Base-by-base conservation (phyloP, 2,113 vertebrate genomes). In the Anarrhichthys ocellatus region DNA sequence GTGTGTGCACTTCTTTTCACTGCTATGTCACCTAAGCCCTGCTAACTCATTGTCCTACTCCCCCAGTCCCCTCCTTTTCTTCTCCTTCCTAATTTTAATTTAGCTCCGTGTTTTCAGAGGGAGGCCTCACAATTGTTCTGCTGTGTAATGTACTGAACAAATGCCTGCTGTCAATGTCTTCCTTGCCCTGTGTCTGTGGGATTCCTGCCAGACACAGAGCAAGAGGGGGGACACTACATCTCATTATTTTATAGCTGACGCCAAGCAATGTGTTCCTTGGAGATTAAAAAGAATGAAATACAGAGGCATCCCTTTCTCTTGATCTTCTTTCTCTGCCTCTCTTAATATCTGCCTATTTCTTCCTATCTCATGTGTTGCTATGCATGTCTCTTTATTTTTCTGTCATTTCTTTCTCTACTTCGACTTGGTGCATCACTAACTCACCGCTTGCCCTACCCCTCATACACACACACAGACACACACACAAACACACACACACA, bases 211-310 rank as follows among this genome's bases (percentile, higher is more conserved):
- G 90, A 89, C 80, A 77, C 72, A 52, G 75, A 83, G 68, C 69
- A 82, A 75, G 70, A 9, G 46, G 73, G 72, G 78, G 56, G 44
- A 54, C 82, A 64, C 73, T 73, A 82, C 87, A 90, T 92, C 76
- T 91, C 87, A 92, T 93, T 93, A 92, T 82, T 91, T 92, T 85
- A 85, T 68, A 90, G 90, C 90, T 93, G 92, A 90, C 84, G 80
- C 88, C 78, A 73, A 62, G 90, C 84, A 93, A 87, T 87, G 83
- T 92, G 84, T 76, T 84, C 79, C 34, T 11, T n/a, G 46, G 56
- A 90, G 89, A 92, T 89, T 85, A 69, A 80, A 90, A 90, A 79
- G 88, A 89, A 88, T 65, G 59, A 82, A 92, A 89, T 79, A 87
- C 66, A 62, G 81, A 89, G 80, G 46, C 83, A 89, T 83, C 78